Base-by-base conservation (phyloP, 2,113 vertebrate species). In the Prinia subflava region DNA sequence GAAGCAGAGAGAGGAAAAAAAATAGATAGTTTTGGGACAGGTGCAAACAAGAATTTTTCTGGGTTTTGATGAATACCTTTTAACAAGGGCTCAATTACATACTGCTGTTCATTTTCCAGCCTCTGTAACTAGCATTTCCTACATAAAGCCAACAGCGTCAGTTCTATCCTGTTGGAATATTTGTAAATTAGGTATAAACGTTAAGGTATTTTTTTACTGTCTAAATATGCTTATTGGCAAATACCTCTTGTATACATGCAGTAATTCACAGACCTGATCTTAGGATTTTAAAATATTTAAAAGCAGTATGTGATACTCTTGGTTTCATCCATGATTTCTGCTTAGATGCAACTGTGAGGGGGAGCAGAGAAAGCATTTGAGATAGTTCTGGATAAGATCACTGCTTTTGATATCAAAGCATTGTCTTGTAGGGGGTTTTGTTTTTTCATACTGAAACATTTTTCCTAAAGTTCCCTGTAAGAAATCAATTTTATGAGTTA, bases 1-100 rank as follows among this genome's bases (percentile, higher is more conserved):
- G 97, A 95, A 97, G 96, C 96, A 97, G 95, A 96, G 97, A 96
- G 94, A 98, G 87, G 70, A 93, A 59, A 68, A 96, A 80, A 86
- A 91, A 28, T n/a, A 97, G 94, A 41, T 97, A 97, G 73, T 88
- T 37, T 88, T 94, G 52, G 92, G 90, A 81, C 95, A 75, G 16
- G 56, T 68, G 64, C 69, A 55, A 96, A 92, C 42, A 70, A 86
- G 94, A 87, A 52, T 22, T 27, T 84, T 83, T 89, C 88, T 15
- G 19, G 20, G 31, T 25, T 69, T 81, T 90, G 74, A 19, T 80
- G 52, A 87, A 57, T 60, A 91, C 71, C 73, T 97, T 94, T 94
- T 87, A 93, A 93, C 89, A 97, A 98, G 97, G 97, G 95, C 97
- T 97, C 77, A 94, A 6, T 95, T 86, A 52, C 27, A 7, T 46